phyloP scores from a whole-genome alignment of 2,888 invertebrate species.

The Cataglyphis albicans region DNA sequence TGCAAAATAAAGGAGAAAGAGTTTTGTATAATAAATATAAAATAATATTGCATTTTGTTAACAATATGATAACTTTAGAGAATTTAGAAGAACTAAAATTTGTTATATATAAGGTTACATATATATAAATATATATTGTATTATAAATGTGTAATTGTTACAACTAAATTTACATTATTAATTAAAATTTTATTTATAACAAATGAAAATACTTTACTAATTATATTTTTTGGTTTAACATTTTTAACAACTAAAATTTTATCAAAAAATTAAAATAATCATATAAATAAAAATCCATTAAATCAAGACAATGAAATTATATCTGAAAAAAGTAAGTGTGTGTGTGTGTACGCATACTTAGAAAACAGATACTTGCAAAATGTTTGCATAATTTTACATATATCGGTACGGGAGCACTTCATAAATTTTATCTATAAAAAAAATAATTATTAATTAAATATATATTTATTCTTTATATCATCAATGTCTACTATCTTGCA shows the following conservation, averaged over 20 bases:
- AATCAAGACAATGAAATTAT: not conserved
- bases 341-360: not conserved
- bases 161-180: not conserved
- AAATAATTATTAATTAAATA: conserved; percentile 24
- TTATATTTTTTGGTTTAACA: not conserved
- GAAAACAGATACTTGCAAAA: not conserved
- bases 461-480: not conserved
- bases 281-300: conserved; percentile 4
- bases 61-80: not conserved
- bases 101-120: too few species aligned
- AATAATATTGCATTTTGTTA: conserved; percentile 15
- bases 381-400: not conserved
- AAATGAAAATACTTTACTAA: not conserved
- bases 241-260: not conserved
- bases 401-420: not conserved
- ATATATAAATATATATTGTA: not conserved
- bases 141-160: not conserved
- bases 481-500: not conserved
- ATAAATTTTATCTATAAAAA: not conserved
- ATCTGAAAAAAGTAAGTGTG: not conserved
- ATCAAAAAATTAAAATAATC: not conserved
- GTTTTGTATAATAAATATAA: not conserved
- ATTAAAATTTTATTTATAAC: not conserved
- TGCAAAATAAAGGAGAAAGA: not conserved
- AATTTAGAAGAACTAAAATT: too few species aligned